Base-by-base conservation (phyloP, 2,888 invertebrate genomes). In the Spodoptera picta region DNA sequence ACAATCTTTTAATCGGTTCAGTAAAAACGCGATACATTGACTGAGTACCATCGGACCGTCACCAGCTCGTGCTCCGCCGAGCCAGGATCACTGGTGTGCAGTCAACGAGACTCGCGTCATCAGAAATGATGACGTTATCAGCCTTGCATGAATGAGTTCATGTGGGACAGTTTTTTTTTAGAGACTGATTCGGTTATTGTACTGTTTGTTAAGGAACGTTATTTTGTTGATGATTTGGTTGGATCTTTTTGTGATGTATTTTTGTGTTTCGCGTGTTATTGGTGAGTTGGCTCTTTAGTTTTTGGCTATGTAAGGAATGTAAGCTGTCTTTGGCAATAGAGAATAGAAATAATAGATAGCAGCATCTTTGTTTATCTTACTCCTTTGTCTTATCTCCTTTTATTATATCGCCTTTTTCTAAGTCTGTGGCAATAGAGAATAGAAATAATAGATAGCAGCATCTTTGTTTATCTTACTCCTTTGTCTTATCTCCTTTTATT, bases 21-120 rank as follows among this genome's bases (percentile, higher is more conserved):
- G 59, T 60, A 74, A 74, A 72, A 72, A 74, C 63, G 19, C 75
- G 75, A 72, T 60, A 41, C 72, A 72, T 74, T 69, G 72, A 74
- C 70, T 72, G 72, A 45, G 54, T 69, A 54, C 51, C 72, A 75
- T 42, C 63, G 59, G 59, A 60, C 60, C 62, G 72, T 60, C 73
- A 60, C 27, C 66, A 65, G 54, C 67, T 44, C 42, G 66, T 36
- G 66, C 72, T 19, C 19, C 19, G 70, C 44, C 65, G 12, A 24
- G 63, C 68, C 56, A 74, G 74, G 74, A 72, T 69, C 75, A 64
- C 42, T 74, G 69, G 12, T 74, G 75, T 72, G 69, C 63, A 72
- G 43, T 74, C 69, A 74, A 54, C 31, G 70, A 69, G 27, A 63
- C 56, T 45, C 10, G 51, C 62, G 60, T 73, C 73, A 71, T 73